Evolutionary conservation across 92 coral and sea anemone genomes (phyloP), one percentile per base, ranked within the genome.

Genomic region (Chrysogorgia sp.): DNA sequence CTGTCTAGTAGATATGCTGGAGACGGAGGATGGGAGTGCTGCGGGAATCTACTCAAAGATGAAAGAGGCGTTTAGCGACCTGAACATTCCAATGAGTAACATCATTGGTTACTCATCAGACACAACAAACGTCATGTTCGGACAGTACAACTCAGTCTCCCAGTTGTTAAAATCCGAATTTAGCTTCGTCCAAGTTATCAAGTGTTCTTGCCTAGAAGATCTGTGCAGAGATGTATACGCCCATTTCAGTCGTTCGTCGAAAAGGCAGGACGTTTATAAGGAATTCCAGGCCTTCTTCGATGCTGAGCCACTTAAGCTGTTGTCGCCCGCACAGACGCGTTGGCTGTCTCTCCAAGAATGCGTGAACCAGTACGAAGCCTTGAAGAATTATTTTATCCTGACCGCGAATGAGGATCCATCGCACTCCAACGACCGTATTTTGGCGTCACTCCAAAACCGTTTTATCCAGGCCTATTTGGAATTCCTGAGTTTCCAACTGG

Each of bases 271-370:
- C 40, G 26, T 74, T 52, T 64, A 79, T 10, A 80, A 85, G 20
- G 37, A 66, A 56, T 80, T 79, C 25, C 89, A 86, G 47, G 74
- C 32, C 31, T 85, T 85, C 58, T 85, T 80, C 43, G 55, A 57
- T 85, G 89, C 79, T 48, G 85, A 80, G 34, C 76, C 82, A 43
- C 67, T 74, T 20, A 86, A 86, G 67, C 68, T 81, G 50, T 75
- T 86, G 66, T 70, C 74, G 37, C 83, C 69, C 45, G 83, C 86
- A 75, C 77, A 84, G 45, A 86, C 83, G 65, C 74, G 86, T 24
- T 85, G 85, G 89, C 76, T 85, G 37, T 85, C 89, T 34, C 85
- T 85, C 26, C 71, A 67, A 71, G 81, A 84, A 84, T 84, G 88
- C 77, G 41, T 80, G 10, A 79, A 85, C 82, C 89, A 85, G 79